These are phyloP conservation scores for Seriola rivoliana DNA, from an alignment of 2,113 vertebrate genomes.

Conservation along the genomic window DNA sequence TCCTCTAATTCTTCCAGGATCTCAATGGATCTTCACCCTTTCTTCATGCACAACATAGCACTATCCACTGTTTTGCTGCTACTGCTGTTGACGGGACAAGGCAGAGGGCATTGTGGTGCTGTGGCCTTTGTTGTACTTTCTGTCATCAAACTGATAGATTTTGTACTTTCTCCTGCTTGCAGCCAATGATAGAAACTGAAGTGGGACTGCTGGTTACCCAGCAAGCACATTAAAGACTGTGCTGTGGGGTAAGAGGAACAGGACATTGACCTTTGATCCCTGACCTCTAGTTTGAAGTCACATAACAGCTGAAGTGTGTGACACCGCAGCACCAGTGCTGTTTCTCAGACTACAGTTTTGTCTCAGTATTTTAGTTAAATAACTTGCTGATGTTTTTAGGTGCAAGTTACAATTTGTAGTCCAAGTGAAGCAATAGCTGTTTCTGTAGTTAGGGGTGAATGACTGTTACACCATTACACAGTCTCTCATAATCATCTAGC, in stretches of 20 bases:
- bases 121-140: slow-evolving; percentile 16
- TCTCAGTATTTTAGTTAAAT: background rate
- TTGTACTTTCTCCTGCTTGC: slow-evolving; percentile 27
- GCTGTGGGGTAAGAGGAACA: slow-evolving; percentile 16
- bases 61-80: background rate
- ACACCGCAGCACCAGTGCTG: background rate
- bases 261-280: slow-evolving; percentile 45
- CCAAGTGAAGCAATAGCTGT: background rate
- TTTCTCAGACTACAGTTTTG: background rate
- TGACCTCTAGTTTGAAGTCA: slow-evolving; percentile 35
- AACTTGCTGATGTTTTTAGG: background rate
- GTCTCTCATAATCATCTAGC: background rate
- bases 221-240: slow-evolving; percentile 18
- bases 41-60: background rate
- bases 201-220: background rate
- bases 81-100: background rate
- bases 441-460: background rate
- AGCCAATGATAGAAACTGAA: slow-evolving; percentile 6
- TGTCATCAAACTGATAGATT: slow-evolving; percentile 37
- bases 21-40: background rate
- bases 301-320: slow-evolving; percentile 36
- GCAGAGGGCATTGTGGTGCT: background rate
- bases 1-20: background rate
- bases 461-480: background rate
- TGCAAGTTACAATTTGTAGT: background rate